A percentile compares a stretch with the other conserved stretches of the same genome.
Conservation (phyloP, 2,113 vertebrate genomes). For the Ailurus styani region DNA sequence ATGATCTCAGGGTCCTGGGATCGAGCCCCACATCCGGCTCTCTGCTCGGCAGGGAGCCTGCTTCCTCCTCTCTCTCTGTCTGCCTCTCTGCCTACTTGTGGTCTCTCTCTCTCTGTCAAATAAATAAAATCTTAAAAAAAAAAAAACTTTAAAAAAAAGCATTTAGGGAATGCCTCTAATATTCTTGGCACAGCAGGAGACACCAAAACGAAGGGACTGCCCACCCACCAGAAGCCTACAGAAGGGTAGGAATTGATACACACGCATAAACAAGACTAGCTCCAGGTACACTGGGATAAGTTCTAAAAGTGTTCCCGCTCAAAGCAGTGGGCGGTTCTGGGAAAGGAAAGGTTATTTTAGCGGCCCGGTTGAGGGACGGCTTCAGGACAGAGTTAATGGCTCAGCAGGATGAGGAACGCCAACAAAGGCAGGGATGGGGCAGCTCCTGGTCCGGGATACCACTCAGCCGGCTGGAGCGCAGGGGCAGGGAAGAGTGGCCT, state of each 20-base stretch:
- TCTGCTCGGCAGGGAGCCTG: too few relatives aligned
- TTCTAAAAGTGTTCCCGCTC: background rate
- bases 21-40: too few relatives aligned
- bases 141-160: too few relatives aligned
- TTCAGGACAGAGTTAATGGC: background rate
- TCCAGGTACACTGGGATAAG: background rate
- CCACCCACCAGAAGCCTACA: background rate
- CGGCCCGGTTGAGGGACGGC: background rate
- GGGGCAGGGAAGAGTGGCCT: background rate
- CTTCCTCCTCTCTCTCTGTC: too few relatives aligned
- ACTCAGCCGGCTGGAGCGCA: background rate
- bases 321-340: background rate
- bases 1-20: too few relatives aligned
- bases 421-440: background rate
- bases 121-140: too few relatives aligned
- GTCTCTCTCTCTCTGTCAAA: too few relatives aligned
- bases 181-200: background rate
- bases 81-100: too few relatives aligned
- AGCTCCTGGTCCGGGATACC: background rate
- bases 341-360: constrained; percentile 35
- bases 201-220: constrained; percentile 2
- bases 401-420: background rate
- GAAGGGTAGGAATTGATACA: background rate
- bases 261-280: background rate
- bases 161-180: constrained; percentile 20